A percentile compares a stretch with the other conserved stretches of the same genome.
phyloP scores from a whole-genome alignment of 2,797 vertebrate genomes.

The Melanitta fusca region DNA sequence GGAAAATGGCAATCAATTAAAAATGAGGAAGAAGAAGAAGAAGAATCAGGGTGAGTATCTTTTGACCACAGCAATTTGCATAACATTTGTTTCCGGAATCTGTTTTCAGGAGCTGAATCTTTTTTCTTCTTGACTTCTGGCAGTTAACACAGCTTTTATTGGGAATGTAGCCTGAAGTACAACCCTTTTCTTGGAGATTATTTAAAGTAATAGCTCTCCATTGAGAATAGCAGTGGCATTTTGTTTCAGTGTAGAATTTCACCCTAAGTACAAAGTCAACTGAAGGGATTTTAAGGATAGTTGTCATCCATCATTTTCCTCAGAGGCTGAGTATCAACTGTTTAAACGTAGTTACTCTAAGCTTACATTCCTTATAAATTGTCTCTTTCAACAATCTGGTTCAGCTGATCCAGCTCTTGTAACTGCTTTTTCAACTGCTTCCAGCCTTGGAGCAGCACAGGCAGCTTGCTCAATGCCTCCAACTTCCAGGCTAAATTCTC shows the following conservation, averaged over 20 bases:
- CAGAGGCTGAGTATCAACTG: background rate
- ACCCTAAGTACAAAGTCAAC: background rate
- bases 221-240: background rate
- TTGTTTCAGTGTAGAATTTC: background rate
- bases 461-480: background rate
- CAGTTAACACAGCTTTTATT: background rate
- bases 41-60: constrained; percentile 74
- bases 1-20: constrained; percentile 89
- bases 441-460: background rate
- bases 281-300: background rate
- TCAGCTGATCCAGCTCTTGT: background rate
- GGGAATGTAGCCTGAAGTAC: background rate
- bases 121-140: background rate
- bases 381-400: background rate
- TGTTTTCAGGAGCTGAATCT: background rate
- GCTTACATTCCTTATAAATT: background rate
- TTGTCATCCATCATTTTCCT: background rate
- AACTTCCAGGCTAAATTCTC: background rate
- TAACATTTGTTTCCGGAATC: background rate
- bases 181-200: background rate
- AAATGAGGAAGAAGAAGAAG: constrained; percentile 72
- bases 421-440: background rate
- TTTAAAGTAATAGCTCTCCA: background rate
- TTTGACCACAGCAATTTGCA: background rate
- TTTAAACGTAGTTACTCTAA: background rate